A percentile compares a stretch with the other conserved stretches of the same genome.
These are phyloP conservation scores for Cydia fagiglandana DNA, from an alignment of 1,140 invertebrate genomes.

Conservation along the genomic window DNA sequence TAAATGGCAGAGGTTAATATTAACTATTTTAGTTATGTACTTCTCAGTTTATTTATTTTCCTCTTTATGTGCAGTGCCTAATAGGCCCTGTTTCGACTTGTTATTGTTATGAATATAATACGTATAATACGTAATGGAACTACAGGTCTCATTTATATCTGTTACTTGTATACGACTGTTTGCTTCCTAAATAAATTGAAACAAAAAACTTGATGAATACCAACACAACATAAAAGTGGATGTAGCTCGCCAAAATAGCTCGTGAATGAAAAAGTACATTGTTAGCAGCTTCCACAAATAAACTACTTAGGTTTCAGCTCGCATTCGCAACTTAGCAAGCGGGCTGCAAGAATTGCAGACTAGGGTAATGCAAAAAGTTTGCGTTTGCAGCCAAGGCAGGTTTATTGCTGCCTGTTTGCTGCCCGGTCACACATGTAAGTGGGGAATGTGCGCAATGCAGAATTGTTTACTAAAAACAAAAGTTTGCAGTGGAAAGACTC, in stretches of 20 bases:
- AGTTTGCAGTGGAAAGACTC: neutral
- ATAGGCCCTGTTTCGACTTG: no score
- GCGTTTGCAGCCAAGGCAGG: constrained; percentile 24
- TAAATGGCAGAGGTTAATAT: no score
- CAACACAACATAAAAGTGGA: neutral
- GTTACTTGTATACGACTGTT: no score
- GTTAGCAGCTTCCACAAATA: constrained; percentile 9
- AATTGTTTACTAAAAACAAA: constrained; percentile 7
- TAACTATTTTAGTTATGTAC: no score
- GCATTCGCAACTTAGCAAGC: constrained; percentile 1
- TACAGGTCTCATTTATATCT: no score
- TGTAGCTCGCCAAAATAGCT: neutral
- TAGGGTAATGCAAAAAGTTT: constrained; percentile 29
- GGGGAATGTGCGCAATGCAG: constrained; percentile 26
- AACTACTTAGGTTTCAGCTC: constrained; percentile 8
- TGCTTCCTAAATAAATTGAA: no score
- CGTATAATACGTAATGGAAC: no score
- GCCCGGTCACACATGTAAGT: constrained; percentile 27
- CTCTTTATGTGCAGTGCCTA: no score
- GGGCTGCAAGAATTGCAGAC: constrained; percentile 16
- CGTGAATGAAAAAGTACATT: constrained; percentile 5
- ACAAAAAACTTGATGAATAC: neutral
- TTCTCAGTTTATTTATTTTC: no score
- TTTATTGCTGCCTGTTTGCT: constrained; percentile 19
- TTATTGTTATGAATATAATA: no score